phyloP scores from a whole-genome alignment of 2,888 invertebrate genomes.

The Volucella bombylans region DNA sequence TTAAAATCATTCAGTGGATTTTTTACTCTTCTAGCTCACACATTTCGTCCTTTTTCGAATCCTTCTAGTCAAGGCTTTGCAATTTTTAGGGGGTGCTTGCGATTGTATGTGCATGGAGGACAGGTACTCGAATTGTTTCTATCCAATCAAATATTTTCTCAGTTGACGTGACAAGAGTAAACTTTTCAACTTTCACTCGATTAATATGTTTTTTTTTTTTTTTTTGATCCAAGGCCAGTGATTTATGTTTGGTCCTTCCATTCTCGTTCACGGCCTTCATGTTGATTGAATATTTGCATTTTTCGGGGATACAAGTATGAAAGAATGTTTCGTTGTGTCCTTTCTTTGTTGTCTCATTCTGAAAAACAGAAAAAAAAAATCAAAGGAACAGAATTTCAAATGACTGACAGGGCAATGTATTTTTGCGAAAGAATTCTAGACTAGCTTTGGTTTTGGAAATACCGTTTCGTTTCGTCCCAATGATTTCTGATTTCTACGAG shows the following conservation, averaged over 20 bases:
- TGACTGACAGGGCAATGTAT: constrained; percentile 33
- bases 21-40: not conserved
- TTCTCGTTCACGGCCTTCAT: constrained; percentile 7
- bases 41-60: constrained; percentile 12
- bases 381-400: constrained; percentile 28
- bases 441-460: too few species aligned
- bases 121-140: constrained; percentile 28
- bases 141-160: constrained; percentile 57
- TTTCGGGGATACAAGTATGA: constrained; percentile 1
- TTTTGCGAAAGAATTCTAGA: not conserved
- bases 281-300: constrained; percentile 54
- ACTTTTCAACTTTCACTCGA: constrained; percentile 49
- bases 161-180: constrained; percentile 56
- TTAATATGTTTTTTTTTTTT: not conserved
- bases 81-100: too few species aligned
- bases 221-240: not conserved
- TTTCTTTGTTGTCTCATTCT: not conserved
- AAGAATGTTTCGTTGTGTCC: constrained; percentile 3
- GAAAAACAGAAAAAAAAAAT: not conserved
- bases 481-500: too few species aligned
- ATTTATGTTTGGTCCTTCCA: constrained; percentile 15
- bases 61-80: constrained; percentile 5
- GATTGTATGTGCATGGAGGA: not conserved
- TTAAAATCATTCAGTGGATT: constrained; percentile 49
- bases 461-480: too few species aligned